Conservation (phyloP, 2,888 invertebrate species). For the Macrosiphum euphorbiae region DNA sequence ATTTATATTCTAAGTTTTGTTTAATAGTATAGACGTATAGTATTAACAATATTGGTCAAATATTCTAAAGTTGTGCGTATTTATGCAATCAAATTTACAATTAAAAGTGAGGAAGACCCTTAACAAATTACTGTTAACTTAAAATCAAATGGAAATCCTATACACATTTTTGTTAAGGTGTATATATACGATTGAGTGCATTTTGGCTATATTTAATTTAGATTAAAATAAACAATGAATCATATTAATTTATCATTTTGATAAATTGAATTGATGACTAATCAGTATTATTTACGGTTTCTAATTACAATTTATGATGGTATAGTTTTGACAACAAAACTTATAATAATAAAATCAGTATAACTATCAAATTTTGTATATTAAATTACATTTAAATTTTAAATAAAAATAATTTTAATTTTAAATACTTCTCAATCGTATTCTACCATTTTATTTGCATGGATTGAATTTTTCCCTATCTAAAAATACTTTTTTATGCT, state of each 20-base stretch:
- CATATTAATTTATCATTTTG: neutral
- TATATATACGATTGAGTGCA: conserved; percentile 42
- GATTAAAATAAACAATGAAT: neutral
- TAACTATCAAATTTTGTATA: neutral
- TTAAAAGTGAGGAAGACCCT: conserved; percentile 46
- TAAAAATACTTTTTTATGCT: conserved; percentile 3
- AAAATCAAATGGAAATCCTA: neutral
- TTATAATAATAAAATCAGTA: neutral
- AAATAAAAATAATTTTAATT: no score
- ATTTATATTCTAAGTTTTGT: neutral
- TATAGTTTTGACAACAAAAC: neutral
- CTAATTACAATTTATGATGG: neutral
- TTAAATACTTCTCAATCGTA: conserved; percentile 42
- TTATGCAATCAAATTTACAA: neutral
- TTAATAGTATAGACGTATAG: neutral
- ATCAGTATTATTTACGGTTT: neutral
- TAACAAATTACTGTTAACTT: conserved; percentile 19
- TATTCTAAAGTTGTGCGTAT: neutral
- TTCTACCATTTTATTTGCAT: conserved; percentile 51
- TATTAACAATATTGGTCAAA: neutral
- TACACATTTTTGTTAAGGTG: conserved; percentile 8
- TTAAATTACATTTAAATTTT: neutral
- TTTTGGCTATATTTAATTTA: neutral
- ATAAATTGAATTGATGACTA: neutral
- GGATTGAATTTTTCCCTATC: conserved; percentile 51